A percentile compares a stretch with the other conserved stretches of the same genome.
These are phyloP conservation scores for Sarcophaga carnaria DNA, from an alignment of 2,888 invertebrate species.

Conservation along the genomic window DNA sequence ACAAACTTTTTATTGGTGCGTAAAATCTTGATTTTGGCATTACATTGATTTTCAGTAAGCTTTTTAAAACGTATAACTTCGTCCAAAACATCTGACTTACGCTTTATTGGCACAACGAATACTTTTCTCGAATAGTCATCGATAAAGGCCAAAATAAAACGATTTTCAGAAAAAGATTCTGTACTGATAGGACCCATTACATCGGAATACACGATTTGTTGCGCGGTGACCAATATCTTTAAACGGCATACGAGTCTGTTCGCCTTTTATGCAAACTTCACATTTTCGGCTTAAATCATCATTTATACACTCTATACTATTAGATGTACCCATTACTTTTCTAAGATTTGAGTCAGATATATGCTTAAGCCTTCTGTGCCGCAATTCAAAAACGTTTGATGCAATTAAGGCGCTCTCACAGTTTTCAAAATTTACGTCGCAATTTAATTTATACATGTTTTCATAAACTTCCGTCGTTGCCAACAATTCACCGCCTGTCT, in stretches of 20 bases:
- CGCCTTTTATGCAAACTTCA: conserved; percentile 39
- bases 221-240: conserved; percentile 40
- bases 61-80: conserved; percentile 2
- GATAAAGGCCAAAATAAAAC: conserved; percentile 49
- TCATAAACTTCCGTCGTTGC: conserved; percentile 8
- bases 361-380: conserved; percentile 45
- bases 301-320: conserved; percentile 8
- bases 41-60: conserved; percentile 3
- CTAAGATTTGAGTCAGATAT: conserved; percentile 37
- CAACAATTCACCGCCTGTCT: background rate
- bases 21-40: conserved; percentile 15
- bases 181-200: conserved; percentile 48
- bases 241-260: conserved; percentile 43
- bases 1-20: conserved; percentile 15
- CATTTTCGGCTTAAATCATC: background rate
- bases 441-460: conserved; percentile 26
- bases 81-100: conserved; percentile 6
- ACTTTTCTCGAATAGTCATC: conserved; percentile 54
- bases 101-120: conserved; percentile 42
- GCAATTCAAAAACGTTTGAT: conserved; percentile 31
- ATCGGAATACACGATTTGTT: conserved; percentile 53
- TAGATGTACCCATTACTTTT: background rate
- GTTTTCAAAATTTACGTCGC: background rate
- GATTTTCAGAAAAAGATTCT: conserved; percentile 45
- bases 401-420: conserved; percentile 26